These are phyloP conservation scores for Desmophyllum pertusum DNA, from an alignment of 92 coral and sea anemone species.

Conservation along the genomic window DNA sequence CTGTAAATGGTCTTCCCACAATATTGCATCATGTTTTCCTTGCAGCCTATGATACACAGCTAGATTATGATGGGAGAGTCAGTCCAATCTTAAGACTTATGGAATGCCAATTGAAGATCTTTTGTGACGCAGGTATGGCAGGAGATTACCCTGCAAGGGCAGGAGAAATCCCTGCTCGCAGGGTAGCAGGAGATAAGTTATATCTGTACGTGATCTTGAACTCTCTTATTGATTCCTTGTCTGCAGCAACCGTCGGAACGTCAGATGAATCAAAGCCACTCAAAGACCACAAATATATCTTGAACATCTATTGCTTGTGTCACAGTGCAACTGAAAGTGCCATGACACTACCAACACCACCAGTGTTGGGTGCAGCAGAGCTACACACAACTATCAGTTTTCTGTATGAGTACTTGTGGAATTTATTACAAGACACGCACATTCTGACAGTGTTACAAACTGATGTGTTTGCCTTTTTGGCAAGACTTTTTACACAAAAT, in stretches of 20 bases:
- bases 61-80: constrained; percentile 34
- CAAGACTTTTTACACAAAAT: constrained; percentile 45
- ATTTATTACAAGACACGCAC: constrained; percentile 38
- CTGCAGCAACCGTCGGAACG: constrained; percentile 49
- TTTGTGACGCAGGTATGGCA: constrained; percentile 36
- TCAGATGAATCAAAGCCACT: constrained; percentile 47
- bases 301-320: constrained; percentile 28
- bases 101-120: constrained; percentile 27
- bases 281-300: constrained; percentile 40
- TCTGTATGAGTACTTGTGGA: constrained; percentile 31
- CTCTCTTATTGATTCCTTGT: constrained; percentile 47
- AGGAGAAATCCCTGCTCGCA: no score
- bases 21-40: constrained; percentile 44
- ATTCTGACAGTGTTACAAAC: constrained; percentile 33
- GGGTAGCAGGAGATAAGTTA: constrained; percentile 47
- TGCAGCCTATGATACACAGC: constrained; percentile 29
- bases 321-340: constrained; percentile 5
- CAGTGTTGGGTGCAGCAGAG: constrained; percentile 58
- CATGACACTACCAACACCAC: constrained; percentile 40
- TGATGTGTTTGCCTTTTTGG: constrained; percentile 42
- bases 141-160: no score
- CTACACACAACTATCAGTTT: constrained; percentile 22
- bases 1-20: constrained; percentile 29
- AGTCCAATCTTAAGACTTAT: constrained; percentile 49
- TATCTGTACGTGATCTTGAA: constrained; percentile 47